Percentiles rank a stretch among this genome's conserved stretches.
phyloP scores from a whole-genome alignment of 2,888 invertebrate species.

The Caenorhabditis sulstoni region DNA sequence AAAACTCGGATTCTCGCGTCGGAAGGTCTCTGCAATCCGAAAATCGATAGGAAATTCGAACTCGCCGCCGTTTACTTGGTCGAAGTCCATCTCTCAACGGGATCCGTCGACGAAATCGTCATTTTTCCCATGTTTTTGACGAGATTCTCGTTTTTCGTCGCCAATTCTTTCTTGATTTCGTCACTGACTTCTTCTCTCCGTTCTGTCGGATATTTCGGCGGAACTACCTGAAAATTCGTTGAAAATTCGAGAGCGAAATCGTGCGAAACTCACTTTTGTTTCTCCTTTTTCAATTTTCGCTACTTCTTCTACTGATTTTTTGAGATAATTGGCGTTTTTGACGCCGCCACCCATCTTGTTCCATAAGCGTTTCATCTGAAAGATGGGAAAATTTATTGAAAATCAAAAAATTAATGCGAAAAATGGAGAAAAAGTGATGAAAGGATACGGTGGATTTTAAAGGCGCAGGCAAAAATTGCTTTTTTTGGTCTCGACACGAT shows the following conservation, averaged over 20 bases:
- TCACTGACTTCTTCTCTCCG: conserved; percentile 64
- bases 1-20: conserved; percentile 70
- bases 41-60: background rate
- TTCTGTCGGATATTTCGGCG: conserved; percentile 76
- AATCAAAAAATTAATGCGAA: background rate
- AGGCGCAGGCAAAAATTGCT: background rate
- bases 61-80: conserved; percentile 56
- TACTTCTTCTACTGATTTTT: conserved; percentile 66
- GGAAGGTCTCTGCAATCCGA: conserved; percentile 69
- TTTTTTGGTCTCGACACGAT: background rate
- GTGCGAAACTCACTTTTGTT: conserved; percentile 42
- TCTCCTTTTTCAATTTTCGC: conserved; percentile 66
- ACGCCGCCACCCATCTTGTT: conserved; percentile 63
- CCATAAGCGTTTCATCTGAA: conserved; percentile 71
- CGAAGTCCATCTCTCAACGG: conserved; percentile 70
- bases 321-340: conserved; percentile 69
- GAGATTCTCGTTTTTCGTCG: conserved; percentile 68
- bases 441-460: background rate
- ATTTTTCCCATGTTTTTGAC: conserved; percentile 76
- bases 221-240: conserved; percentile 44
- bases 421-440: background rate
- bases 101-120: conserved; percentile 73
- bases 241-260: background rate
- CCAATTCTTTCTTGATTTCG: conserved; percentile 66
- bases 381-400: background rate